Evolutionary conservation across 2,113 vertebrate genomes (phyloP), one percentile per base, ranked within the genome.

Genomic region (Lasiurus cinereus): DNA sequence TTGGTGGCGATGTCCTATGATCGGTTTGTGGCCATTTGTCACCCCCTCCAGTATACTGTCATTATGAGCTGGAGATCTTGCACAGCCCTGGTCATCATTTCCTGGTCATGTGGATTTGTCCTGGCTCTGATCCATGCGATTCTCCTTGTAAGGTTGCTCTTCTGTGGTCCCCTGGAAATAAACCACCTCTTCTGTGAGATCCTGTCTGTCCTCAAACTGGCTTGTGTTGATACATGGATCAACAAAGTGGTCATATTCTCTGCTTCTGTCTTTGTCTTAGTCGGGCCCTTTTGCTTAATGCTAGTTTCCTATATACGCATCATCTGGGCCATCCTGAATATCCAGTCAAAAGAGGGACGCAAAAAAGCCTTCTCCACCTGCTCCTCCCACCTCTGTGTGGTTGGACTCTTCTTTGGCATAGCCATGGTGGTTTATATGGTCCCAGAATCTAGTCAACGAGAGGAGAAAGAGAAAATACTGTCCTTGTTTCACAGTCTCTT

Each of bases 101-200:
- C 79, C 69, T 97, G 95, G 96, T 8, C 4, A 8, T 50, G 78
- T 74, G 22, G 62, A 19, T 69, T 78, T 56, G 3, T 27, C 2
- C 9, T 69, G 43, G 36, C 91, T 6, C 10, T 86, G 1, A 4
- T 43, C 1, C 36, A 92, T 27, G n/a, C 21, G 5, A 10, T 33
- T 56, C 72, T 92, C 8, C 31, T 92, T 4, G 66, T 94, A 46
- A 69, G 83, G 43, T 39, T 96, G 29, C 92, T 79, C 12, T 96
- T 96, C 56, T 97, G 96, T 79, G 96, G 90, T 0, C 27, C 94
- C 9, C 83, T 77, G 29, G 36, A 3, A 31, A 52, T 97, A 12
- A 96, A 96, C 50, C 83, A 96, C 22, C 73, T 97, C 64, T 82
- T 96, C 22, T 97, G 96, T 93, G 89, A 97, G n/a, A 92, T 97